These are phyloP conservation scores for Limulus polyphemus DNA, from an alignment of 2,888 invertebrate genomes.

Conservation along the genomic window DNA sequence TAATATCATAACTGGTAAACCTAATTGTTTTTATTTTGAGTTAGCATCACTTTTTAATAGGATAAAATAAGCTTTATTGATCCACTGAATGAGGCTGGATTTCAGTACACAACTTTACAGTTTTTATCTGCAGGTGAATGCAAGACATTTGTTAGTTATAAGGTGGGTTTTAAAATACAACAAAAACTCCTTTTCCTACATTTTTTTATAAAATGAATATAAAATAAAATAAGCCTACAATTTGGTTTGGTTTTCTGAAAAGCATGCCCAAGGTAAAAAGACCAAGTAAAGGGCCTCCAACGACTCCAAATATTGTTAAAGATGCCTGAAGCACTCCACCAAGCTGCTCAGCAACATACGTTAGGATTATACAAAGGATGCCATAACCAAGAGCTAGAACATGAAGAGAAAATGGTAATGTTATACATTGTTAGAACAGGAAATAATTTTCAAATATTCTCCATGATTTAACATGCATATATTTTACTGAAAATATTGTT, in stretches of 20 bases:
- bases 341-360: conserved; percentile 66
- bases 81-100: not conserved
- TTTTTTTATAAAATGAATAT: not conserved
- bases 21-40: too few species aligned
- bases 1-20: too few species aligned
- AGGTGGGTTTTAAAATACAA: not conserved
- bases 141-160: not conserved
- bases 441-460: too few species aligned
- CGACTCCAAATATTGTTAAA: conserved; percentile 70
- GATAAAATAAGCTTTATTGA: too few species aligned
- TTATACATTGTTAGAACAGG: too few species aligned
- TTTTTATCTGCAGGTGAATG: too few species aligned
- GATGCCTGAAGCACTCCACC: conserved; percentile 80
- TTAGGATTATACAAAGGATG: conserved; percentile 58
- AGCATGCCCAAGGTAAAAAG: conserved; percentile 74
- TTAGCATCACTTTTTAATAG: too few species aligned
- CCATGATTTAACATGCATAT: too few species aligned
- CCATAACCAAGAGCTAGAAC: conserved; percentile 54
- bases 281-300: conserved; percentile 70
- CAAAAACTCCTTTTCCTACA: not conserved
- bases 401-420: too few species aligned
- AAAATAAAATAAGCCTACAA: conserved; percentile 6
- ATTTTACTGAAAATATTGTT: too few species aligned
- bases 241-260: conserved; percentile 13
- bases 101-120: not conserved